Conservation (phyloP, 92 coral and sea anemone genomes). For the Zoanthus sociatus region DNA sequence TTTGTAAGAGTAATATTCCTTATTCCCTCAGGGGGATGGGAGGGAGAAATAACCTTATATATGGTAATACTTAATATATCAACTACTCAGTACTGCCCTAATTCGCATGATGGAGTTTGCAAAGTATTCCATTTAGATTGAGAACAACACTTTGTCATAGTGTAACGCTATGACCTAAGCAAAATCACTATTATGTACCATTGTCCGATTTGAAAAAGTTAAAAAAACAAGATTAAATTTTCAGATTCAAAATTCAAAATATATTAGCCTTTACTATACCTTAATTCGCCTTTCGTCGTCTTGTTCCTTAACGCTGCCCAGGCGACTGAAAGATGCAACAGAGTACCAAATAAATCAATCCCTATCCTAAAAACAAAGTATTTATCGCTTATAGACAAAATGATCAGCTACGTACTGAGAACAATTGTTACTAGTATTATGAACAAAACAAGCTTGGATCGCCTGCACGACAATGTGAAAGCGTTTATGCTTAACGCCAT, state of each 20-base stretch:
- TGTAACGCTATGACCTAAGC: too few species aligned
- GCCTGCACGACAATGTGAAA: slow-evolving; percentile 70
- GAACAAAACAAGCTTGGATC: slow-evolving; percentile 60
- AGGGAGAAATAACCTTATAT: too few species aligned
- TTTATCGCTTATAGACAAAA: neutral
- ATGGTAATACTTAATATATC: too few species aligned
- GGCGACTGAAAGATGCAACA: slow-evolving; percentile 56
- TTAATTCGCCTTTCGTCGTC: slow-evolving; percentile 39
- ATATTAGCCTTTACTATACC: slow-evolving; percentile 18
- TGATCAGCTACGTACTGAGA: slow-evolving; percentile 69
- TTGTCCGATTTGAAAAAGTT: too few species aligned
- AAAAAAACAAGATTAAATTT: neutral
- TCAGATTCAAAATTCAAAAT: neutral
- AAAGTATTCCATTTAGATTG: too few species aligned
- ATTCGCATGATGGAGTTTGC: too few species aligned
- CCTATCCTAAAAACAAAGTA: neutral
- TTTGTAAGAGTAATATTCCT: too few species aligned
- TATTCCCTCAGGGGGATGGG: too few species aligned
- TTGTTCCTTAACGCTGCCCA: slow-evolving; percentile 72
- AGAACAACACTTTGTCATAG: too few species aligned
- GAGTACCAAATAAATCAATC: neutral
- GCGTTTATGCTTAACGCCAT: slow-evolving; percentile 82
- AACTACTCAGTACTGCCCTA: too few species aligned
- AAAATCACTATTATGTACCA: too few species aligned
- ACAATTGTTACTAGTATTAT: slow-evolving; percentile 65